Percentiles rank a stretch among this genome's conserved stretches.
Conservation (phyloP, 2,113 vertebrate species). For the Xenopus borealis region DNA sequence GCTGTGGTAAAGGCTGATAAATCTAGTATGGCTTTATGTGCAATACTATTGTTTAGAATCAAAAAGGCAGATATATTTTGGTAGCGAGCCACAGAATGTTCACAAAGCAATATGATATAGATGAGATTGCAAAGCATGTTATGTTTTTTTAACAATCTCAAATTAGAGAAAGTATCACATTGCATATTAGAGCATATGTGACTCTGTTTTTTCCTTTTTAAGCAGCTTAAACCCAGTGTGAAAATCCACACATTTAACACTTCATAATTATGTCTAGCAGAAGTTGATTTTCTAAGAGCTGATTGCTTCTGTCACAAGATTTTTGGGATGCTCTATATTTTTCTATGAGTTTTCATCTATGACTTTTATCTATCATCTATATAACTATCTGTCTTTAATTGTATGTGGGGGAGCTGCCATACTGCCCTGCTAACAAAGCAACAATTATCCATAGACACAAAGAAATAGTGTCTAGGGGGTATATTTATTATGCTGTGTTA, state of each 20-base stretch:
- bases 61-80: constrained; percentile 20
- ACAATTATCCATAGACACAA: too few species aligned
- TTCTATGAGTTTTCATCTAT: too few species aligned
- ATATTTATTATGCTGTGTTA: too few species aligned
- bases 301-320: too few species aligned
- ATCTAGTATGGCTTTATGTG: not conserved
- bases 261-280: constrained; percentile 4
- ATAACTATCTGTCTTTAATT: too few species aligned
- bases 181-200: constrained; percentile 23
- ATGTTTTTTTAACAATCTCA: constrained; percentile 38
- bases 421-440: too few species aligned
- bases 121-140: constrained; percentile 22
- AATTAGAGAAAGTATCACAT: constrained; percentile 34
- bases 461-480: too few species aligned
- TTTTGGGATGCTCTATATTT: too few species aligned
- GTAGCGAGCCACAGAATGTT: constrained; percentile 18
- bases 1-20: too few species aligned
- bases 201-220: constrained; percentile 16
- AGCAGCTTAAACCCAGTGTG: constrained; percentile 21
- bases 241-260: constrained; percentile 23
- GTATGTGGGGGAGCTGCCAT: too few species aligned
- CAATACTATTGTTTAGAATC: constrained; percentile 25
- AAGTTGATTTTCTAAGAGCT: not conserved
- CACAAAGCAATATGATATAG: constrained; percentile 31
- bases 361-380: too few species aligned